Base-by-base conservation (phyloP, 2,888 invertebrate genomes). In the Smittia sp. region DNA sequence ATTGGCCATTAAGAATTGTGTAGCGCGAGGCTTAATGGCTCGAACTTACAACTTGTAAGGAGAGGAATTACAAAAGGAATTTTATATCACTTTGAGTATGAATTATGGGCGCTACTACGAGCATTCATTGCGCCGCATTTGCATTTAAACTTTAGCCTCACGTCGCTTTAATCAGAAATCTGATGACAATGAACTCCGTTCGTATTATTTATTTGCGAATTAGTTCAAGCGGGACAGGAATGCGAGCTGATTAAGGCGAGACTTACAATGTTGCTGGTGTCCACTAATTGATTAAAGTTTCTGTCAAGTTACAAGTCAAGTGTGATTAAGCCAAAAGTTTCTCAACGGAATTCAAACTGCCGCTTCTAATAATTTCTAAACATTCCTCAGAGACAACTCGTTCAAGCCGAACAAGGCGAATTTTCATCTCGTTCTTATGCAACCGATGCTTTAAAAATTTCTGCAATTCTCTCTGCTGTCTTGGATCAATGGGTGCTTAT, bases 401-500 rank as follows among this genome's bases (percentile, higher is more conserved):
- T 9, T 58, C 58, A 22, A 58, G 58, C 58, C 7, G 58, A 58
- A 58, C 58, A 22, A 58, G 22, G 7, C 22, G 18, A 22, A 58
- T 18, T 58, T 58, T 58, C 58, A 58, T 58, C 58, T 58, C 22
- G n/a, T 7, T 20, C 13, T 58, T 58, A 18, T 58, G 58, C 58
- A 58, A 58, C 6, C 58, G 20, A 58, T 18, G 7, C 7, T 58
- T 58, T 58, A 58, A 58, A 46, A 58, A 58, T 18, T 58, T 58
- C 22, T 18, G 58, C 58, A 58, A 58, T 18, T 7, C 20, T 22
- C 58, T 58, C 58, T 46, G 39, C 13, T 58, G 58, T 58, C 58
- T 58, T 58, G 58, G 22, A 58, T 58, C 58, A 58, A 22, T 58
- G 58, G n/a, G 58, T n/a, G 58, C 58, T 58, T 58, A 58, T 58